Base-by-base conservation (phyloP, 2,797 vertebrate species). In the Alexandromys oeconomus region DNA sequence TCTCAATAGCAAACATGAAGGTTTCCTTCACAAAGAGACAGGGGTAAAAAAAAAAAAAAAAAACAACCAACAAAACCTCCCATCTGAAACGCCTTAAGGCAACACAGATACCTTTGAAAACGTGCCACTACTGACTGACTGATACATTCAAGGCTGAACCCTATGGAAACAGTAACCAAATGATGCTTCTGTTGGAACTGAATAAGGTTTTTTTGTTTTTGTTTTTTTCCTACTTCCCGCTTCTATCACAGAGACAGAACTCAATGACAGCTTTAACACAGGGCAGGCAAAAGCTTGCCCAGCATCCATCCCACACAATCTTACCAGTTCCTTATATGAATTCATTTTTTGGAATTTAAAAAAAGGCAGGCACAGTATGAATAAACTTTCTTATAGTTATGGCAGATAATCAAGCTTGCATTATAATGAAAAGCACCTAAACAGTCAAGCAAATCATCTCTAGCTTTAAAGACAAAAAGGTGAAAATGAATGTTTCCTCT, bases 131-230 rank as follows among this genome's bases (percentile, higher is more conserved):
- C 40, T 40, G 77, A 96, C 23, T 90, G 88, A 94, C 48, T 77
- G 84, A 96, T 94, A 97, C 92, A 85, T 27, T 92, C 93, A 59
- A 91, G 40, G 95, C 96, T 63, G 92, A 74, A 95, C 9, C 74
- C 92, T 9, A 63, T 59, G 57, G 21, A 59, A 57, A 59, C 19
- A 23, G 57, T 8, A 59, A 21, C 57, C 57, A 92, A 95, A 81
- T 6, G 81, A 92, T 93, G 87, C 34, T 94, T 96, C 87, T 85
- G 90, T 91, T 95, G 46, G 89, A 29, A 96, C 81, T 86, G 82
- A 37, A 95, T 15, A 43, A 85, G n/a, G 2, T 11, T 11, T 95
- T 40, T 97, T 89, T 59, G 54, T 57, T 57, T 57, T 21, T 57
- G 57, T 59, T 59, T 57, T 57, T 57, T 59, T 59, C 57, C 54